phyloP scores from a whole-genome alignment of 2,113 vertebrate species.

The Gopherus flavomarginatus region DNA sequence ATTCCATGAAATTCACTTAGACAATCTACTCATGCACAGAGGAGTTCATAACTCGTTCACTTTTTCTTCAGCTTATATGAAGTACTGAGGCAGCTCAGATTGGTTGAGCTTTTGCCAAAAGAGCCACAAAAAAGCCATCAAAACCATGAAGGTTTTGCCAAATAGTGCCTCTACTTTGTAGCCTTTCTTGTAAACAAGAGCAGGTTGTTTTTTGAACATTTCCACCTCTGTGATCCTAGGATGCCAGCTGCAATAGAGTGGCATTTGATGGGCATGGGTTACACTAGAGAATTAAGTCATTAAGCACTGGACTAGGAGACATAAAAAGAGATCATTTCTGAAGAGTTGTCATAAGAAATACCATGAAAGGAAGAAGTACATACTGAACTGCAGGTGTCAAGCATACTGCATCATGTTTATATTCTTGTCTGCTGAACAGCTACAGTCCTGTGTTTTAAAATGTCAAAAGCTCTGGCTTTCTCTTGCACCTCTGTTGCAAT shows the following conservation, averaged over 20 bases:
- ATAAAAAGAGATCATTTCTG: not conserved
- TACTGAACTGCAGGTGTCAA: accelerated
- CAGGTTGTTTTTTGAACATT: not conserved
- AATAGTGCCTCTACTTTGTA: not conserved
- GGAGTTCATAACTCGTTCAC: not conserved
- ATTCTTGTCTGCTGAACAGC: not conserved
- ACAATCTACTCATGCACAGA: not conserved
- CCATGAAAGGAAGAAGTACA: not conserved
- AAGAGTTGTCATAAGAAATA: not conserved
- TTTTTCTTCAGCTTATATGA: accelerated
- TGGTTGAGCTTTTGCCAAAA: not conserved
- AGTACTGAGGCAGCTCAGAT: not conserved
- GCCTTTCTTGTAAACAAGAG: not conserved
- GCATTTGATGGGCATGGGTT: not conserved
- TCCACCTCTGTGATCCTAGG: not conserved
- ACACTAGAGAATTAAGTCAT: not conserved
- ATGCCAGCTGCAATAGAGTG: not conserved
- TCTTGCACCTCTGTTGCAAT: not conserved
- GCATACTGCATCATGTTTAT: not conserved
- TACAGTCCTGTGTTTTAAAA: not conserved
- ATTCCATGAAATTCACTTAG: not conserved
- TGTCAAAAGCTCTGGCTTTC: not conserved
- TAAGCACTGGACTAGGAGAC: not conserved
- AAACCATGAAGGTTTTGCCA: not conserved
- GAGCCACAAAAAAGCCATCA: not conserved